Evolutionary conservation across 2,113 vertebrate species (phyloP), one percentile per base, ranked within the genome.

Genomic region (Taurulus bubalis): DNA sequence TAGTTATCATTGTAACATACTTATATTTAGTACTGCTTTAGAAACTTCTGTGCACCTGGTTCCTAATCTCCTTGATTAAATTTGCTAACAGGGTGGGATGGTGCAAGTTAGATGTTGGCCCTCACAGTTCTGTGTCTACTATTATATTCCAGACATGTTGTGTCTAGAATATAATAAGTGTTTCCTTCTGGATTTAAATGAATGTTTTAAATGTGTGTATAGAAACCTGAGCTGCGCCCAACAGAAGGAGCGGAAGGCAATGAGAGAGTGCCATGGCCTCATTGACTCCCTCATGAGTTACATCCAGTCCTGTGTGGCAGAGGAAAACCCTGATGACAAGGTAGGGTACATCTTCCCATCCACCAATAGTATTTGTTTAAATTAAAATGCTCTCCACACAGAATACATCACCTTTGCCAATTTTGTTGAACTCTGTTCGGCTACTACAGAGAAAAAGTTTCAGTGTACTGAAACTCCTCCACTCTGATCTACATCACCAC

Each of bases 221-320:
- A 99, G 98, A 90, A 99, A 99, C 91, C 84, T 99, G 90, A 99
- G 98, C 92, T 96, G 94, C 3, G 93, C 95, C 0, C 76, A 91
- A 1, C 0, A 26, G 38, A 83, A 76, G 0, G 95, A 96, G 11
- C 95, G 98, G 62, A 87, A 94, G 70, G 91, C 94, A 8, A 99
- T 99, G 97, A 94, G 98, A 74, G 90, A 90, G 30, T 96, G 96
- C 79, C 67, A 84, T 0, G 91, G 94, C 24, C 94, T 99, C 76
- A 96, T 99, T 0, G 95, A 98, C 58, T 95, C 97, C 0, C 95
- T 99, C 56, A 90, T 98, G 94, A 92, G 83, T 18, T 97, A 98
- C 0, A 36, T 97, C 40, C 94, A 97, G 94, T 96, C 96, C 78
- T 96, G 96, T 0, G 94, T 98, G 91, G 95, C 94, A 0, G 95